Base-by-base conservation (phyloP, 1,140 invertebrate genomes). In the Lepeophtheirus salmonis region DNA sequence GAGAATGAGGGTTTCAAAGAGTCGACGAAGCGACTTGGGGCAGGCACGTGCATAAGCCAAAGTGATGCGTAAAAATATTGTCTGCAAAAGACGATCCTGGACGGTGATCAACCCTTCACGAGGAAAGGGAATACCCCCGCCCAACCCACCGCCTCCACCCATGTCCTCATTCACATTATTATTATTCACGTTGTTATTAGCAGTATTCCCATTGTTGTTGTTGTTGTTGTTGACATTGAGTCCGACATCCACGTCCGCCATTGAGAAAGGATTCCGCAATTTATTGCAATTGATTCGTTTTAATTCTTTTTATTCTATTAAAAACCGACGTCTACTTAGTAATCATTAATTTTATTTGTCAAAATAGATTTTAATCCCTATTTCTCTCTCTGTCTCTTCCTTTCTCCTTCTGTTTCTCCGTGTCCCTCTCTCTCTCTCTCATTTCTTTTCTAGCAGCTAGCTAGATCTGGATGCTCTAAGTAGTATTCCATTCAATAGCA, bases 11-110 rank as follows among this genome's bases (percentile, higher is more conserved):
- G 89, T 92, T 75, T 97, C 92, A 67, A 97, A 79, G 65, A 89
- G 78, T 69, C 89, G 76, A 69, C 91, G 76, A 22, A 91, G 74
- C 56, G 84, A 80, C 67, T 81, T 80, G 50, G 90, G 89, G 74
- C 95, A 86, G 60, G 83, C 81, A 67, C 83, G 76, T 14, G 88
- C 88, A 75, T 97, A 97, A 26, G 83, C 80, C 66, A 96, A 72
- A 14, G 92, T 84, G 64, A 85, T 80, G 69, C 88, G 84, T 67
- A 92, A 88, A 70, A 97, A 95, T 63, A 97, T 73, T 22, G 89
- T 88, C 73, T 95, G 87, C 69, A 97, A 97, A n/a, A 96, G 74
- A 64, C 90, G 78, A 68, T 97, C 89, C 66, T 90, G 74, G 59
- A 94, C 84, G 18, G 65, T 64, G 18, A 54, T 13, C 14, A 63